Evolutionary conservation across 2,797 vertebrate species (phyloP).

Genomic region (Muscicapa comitata): DNA sequence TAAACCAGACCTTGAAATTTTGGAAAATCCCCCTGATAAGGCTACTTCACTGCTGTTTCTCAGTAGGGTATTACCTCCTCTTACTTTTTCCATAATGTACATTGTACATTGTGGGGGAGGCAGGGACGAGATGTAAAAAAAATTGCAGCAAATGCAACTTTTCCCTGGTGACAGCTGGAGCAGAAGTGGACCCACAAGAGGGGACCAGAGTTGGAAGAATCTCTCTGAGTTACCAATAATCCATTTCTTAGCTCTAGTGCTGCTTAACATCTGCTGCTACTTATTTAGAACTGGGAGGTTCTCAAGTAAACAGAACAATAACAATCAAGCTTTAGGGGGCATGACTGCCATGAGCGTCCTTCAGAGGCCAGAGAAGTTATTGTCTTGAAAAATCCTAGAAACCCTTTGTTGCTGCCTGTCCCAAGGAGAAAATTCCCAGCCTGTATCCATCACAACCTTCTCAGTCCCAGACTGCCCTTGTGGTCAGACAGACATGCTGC

Average conservation of each 20-base stretch:
- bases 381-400: background rate
- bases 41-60: background rate
- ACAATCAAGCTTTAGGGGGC: background rate
- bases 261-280: background rate
- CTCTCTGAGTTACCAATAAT: background rate
- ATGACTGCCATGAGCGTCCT: background rate
- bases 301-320: background rate
- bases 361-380: background rate
- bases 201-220: background rate
- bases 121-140: background rate
- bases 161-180: background rate
- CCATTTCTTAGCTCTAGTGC: background rate
- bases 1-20: background rate
- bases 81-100: background rate
- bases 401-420: background rate
- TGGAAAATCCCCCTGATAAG: background rate
- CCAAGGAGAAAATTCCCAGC: background rate
- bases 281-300: background rate
- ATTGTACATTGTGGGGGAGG: fast-evolving
- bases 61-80: background rate
- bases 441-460: background rate
- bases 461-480: background rate
- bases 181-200: background rate
- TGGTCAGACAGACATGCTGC: background rate
- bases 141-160: background rate